phyloP scores from a whole-genome alignment of 2,888 invertebrate genomes.

The Palloptera scutellata region DNA sequence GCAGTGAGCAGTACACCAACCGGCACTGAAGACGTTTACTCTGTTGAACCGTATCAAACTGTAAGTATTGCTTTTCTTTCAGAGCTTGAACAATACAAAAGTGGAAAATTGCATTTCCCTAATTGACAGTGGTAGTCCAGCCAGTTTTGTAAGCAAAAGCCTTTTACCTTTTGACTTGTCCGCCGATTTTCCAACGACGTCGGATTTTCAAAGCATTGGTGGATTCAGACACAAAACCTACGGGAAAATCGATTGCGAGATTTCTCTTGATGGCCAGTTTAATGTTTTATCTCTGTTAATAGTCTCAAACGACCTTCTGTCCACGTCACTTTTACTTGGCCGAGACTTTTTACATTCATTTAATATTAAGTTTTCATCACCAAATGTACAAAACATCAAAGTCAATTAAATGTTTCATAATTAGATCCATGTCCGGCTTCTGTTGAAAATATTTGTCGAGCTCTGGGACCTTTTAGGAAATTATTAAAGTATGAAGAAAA shows the following conservation, averaged over 20 bases:
- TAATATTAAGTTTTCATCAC: conserved; percentile 8
- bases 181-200: conserved; percentile 3
- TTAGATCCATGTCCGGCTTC: too few relatives aligned
- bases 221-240: conserved; percentile 18
- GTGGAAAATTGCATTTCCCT: conserved; percentile 14
- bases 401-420: background rate
- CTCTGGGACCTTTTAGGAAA: too few relatives aligned
- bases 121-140: conserved; percentile 33
- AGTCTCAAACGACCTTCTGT: conserved; percentile 1
- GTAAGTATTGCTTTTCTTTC: conserved; percentile 30
- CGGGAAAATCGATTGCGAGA: conserved; percentile 26
- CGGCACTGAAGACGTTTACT: background rate
- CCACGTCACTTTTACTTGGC: background rate
- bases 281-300: conserved; percentile 10
- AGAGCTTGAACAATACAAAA: conserved; percentile 5
- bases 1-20: conserved; percentile 1
- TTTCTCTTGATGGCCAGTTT: conserved; percentile 18
- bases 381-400: too few relatives aligned
- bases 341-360: conserved; percentile 8
- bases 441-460: too few relatives aligned
- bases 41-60: conserved; percentile 18
- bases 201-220: conserved; percentile 24
- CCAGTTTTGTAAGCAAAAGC: conserved; percentile 24
- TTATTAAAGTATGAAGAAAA: too few relatives aligned
- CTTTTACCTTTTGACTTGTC: conserved; percentile 24